These are phyloP conservation scores for Trialeurodes vaporariorum DNA, from an alignment of 1,140 invertebrate species.

Conservation along the genomic window DNA sequence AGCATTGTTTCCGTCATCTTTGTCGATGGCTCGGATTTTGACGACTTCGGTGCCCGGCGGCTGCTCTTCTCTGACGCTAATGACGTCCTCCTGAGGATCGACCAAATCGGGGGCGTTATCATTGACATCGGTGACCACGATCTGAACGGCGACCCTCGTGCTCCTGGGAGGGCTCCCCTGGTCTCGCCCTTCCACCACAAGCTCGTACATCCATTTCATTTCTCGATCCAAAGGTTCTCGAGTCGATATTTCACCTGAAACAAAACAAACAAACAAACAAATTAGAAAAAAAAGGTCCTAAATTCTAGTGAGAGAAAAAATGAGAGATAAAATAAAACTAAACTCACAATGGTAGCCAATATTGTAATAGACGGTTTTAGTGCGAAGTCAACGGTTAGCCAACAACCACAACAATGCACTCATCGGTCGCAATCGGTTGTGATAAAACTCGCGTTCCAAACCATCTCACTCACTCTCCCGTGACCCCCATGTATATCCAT, in stretches of 20 bases:
- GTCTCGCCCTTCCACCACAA: constrained; percentile 75
- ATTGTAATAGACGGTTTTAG: constrained; percentile 3
- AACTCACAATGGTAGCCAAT: constrained; percentile 2
- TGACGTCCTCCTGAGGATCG: constrained; percentile 73
- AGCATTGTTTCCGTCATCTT: constrained; percentile 77
- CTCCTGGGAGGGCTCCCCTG: constrained; percentile 64
- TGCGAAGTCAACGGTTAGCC: too few relatives aligned
- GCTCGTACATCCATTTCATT: constrained; percentile 56
- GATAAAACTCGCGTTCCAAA: too few relatives aligned
- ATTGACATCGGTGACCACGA: constrained; percentile 72
- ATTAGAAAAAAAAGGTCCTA: too few relatives aligned
- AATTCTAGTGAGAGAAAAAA: too few relatives aligned
- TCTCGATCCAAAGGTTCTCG: constrained; percentile 74
- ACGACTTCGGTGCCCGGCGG: constrained; percentile 74
- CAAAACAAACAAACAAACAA: too few relatives aligned
- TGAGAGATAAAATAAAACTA: too few relatives aligned
- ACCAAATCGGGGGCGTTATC: constrained; percentile 82
- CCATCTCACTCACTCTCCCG: too few relatives aligned
- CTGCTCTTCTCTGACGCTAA: constrained; percentile 79
- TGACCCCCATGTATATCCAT: too few relatives aligned
- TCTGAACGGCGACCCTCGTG: constrained; percentile 55
- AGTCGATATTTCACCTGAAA: constrained; percentile 72
- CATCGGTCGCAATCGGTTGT: too few relatives aligned
- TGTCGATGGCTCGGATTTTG: constrained; percentile 69
- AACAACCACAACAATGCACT: too few relatives aligned